Evolutionary conservation across 2,113 vertebrate genomes (phyloP).

Genomic region (Carassius auratus): DNA sequence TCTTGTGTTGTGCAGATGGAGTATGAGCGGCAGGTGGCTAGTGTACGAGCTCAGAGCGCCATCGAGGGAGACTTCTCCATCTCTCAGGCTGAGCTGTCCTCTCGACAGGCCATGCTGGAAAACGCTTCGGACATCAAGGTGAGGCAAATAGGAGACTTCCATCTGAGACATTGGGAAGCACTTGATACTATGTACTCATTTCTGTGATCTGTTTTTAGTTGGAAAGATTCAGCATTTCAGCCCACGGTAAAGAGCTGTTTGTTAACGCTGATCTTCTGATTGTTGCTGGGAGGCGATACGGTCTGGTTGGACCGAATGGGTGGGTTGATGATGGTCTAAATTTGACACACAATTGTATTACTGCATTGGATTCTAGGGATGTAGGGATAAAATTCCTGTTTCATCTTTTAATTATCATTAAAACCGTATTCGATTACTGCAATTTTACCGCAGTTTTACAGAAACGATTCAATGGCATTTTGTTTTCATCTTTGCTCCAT

Average conservation of each 20-base stretch:
- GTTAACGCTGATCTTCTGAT: conserved; percentile 90
- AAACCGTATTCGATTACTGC: no score
- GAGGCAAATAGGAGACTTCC: background rate
- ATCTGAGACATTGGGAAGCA: no score
- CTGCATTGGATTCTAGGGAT: background rate
- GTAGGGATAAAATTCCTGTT: no score
- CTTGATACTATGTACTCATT: background rate
- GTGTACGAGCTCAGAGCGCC: conserved; percentile 81
- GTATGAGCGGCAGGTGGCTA: conserved; percentile 84
- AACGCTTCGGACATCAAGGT: conserved; percentile 95
- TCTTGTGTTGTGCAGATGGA: conserved; percentile 76
- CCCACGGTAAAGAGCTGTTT: conserved; percentile 91
- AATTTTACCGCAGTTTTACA: no score
- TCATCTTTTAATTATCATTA: no score
- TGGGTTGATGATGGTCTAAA: conserved; percentile 62
- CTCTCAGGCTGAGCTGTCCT: conserved; percentile 89
- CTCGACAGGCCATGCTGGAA: conserved; percentile 90
- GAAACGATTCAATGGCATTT: no score
- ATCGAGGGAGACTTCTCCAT: conserved; percentile 89
- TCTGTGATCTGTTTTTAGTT: conserved; percentile 68
- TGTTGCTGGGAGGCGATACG: conserved; percentile 88
- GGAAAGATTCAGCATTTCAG: conserved; percentile 93
- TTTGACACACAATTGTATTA: background rate
- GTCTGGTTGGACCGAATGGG: conserved; percentile 93
- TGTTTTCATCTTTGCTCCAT: no score